These are phyloP conservation scores for Galeopsomyia nigrocyanea DNA, from an alignment of 2,888 invertebrate genomes.

Conservation along the genomic window DNA sequence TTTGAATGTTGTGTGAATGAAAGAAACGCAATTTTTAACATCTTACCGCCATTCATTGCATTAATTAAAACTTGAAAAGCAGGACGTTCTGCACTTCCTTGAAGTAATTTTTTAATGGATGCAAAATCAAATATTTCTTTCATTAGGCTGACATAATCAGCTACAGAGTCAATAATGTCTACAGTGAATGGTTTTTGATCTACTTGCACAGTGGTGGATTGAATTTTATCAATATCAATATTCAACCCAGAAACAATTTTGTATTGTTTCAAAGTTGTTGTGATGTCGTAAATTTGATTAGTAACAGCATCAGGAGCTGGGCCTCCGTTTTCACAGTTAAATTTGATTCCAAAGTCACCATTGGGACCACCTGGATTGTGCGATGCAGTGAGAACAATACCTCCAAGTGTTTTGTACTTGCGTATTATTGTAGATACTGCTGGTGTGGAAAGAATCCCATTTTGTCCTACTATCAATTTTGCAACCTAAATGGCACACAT, in stretches of 20 bases:
- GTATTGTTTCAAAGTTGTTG: slow-evolving; percentile 84
- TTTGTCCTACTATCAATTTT: slow-evolving; percentile 90
- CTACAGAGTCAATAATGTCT: slow-evolving; percentile 91
- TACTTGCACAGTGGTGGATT: slow-evolving; percentile 70
- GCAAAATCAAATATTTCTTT: slow-evolving; percentile 96
- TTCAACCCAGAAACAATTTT: slow-evolving; percentile 83
- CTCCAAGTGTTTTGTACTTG: slow-evolving; percentile 88
- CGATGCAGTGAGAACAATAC: slow-evolving; percentile 97
- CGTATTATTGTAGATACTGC: slow-evolving; percentile 96
- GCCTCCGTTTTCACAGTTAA: slow-evolving; percentile 97
- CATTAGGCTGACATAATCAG: slow-evolving; percentile 91
- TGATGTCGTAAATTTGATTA: slow-evolving; percentile 86
- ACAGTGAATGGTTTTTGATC: slow-evolving; percentile 83
- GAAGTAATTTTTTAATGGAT: slow-evolving; percentile 80
- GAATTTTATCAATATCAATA: slow-evolving; percentile 83
- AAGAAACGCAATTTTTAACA: slow-evolving; percentile 13
- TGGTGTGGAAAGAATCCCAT: slow-evolving; percentile 97
- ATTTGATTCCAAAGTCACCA: slow-evolving; percentile 99
- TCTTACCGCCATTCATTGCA: slow-evolving; percentile 91
- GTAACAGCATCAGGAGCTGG: slow-evolving; percentile 95
- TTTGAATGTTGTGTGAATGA: slow-evolving; percentile 4
- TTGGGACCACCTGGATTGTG: slow-evolving; percentile 99
- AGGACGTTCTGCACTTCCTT: slow-evolving; percentile 76
- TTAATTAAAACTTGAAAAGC: slow-evolving; percentile 91
- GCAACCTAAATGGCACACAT: slow-evolving; percentile 73